Base-by-base conservation (phyloP, 2,888 invertebrate species). In the Epicampocera succincta region DNA sequence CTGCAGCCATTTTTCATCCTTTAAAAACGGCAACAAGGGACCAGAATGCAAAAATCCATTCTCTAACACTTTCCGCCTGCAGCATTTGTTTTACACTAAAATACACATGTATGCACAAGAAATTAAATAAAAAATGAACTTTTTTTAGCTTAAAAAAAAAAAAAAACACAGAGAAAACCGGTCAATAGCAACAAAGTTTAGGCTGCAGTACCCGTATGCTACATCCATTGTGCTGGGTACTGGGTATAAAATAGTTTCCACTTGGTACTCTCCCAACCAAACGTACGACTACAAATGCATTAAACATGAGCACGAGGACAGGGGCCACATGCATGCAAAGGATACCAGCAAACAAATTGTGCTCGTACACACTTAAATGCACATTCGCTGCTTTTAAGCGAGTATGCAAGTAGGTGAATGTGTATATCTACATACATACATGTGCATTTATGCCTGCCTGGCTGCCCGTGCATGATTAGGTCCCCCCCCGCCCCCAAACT, bases 131-230 rank as follows among this genome's bases (percentile, higher is more conserved):
- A 68, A 66, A 66, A 61, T n/a, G 5, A 12, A 19, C 2, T 60
- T 33, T 63, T 68, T 79, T 38, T 21, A 48, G 38, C 56, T 60
- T 73, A 68, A 38, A 73, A 61, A 17, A 54, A n/a, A 29, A 50
- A 72, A 61, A 38, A 56, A 38, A 13, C 21, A 74, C 48, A 21
- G 65, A 60, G 46, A 75, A 29, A n/a, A 75, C 44, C 42, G 25
- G 72, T 25, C 61, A 82, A 56, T 58, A 77, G 73, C 63, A 80
- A 81, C 65, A 84, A 79, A 79, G 66, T 69, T 78, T 82, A 71
- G 78, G 78, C 74, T 82, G 82, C 82, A 82, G 74, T 68, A n/a
- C n/a, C n/a, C n/a, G n/a, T n/a, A 78, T 73, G 68, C 42, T 72
- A 13, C 61, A 72, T 52, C 72, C 66, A 61, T 73, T 69, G 29